Conservation (phyloP, 2,888 invertebrate genomes). For the Xanthorhoe spadicearia region DNA sequence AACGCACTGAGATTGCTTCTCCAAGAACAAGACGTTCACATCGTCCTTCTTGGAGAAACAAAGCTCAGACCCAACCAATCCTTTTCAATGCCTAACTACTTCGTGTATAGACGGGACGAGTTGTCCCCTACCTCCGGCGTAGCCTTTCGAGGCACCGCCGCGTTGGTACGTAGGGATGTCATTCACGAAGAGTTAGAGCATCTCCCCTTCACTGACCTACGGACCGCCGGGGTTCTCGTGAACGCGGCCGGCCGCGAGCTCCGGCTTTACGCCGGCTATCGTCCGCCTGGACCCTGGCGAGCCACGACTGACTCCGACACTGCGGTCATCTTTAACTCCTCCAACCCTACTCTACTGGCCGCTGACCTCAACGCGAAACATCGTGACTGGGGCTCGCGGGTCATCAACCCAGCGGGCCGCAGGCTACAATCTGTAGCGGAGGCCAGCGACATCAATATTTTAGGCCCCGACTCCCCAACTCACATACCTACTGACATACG, state of each 20-base stretch:
- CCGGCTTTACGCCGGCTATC: not conserved
- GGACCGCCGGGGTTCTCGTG: not conserved
- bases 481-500: not conserved
- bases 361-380: slow-evolving; percentile 4
- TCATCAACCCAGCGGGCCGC: slow-evolving; percentile 3
- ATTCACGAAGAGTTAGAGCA: slow-evolving; percentile 7
- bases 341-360: not conserved
- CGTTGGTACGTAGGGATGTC: slow-evolving; percentile 11
- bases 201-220: not conserved
- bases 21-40: not conserved
- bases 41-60: not conserved
- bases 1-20: slow-evolving; percentile 3
- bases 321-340: not conserved
- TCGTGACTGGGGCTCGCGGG: not conserved
- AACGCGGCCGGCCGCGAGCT: not conserved
- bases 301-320: not conserved
- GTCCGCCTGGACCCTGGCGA: not conserved
- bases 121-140: not conserved
- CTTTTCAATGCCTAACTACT: not conserved
- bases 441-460: not conserved
- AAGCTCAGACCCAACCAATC: not conserved
- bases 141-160: slow-evolving; percentile 16
- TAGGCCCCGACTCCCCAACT: not conserved
- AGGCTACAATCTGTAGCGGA: not conserved
- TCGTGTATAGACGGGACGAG: slow-evolving; percentile 11